phyloP scores from a whole-genome alignment of 1,140 invertebrate species.

The Brachionus sp. region DNA sequence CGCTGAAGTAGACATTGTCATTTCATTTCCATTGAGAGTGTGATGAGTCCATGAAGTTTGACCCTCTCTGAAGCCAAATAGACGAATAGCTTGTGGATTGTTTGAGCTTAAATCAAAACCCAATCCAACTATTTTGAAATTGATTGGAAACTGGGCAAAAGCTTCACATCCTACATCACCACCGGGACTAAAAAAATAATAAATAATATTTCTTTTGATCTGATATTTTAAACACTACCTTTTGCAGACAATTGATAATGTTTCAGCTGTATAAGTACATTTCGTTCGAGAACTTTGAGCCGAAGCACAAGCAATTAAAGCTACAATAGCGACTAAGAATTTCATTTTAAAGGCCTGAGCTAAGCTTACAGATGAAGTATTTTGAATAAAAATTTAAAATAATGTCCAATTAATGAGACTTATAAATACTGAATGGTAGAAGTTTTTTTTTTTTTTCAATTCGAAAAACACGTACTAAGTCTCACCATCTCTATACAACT shows the following conservation, averaged over 20 bases:
- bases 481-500: not conserved
- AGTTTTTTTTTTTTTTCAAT: not conserved
- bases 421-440: not conserved
- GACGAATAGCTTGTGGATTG: not conserved
- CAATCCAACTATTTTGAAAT: constrained; percentile 40
- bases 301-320: constrained; percentile 31
- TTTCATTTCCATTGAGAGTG: not conserved
- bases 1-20: not conserved
- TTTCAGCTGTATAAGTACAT: constrained; percentile 39
- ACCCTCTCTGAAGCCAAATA: not conserved
- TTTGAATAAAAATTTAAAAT: not conserved
- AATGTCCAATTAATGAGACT: not conserved
- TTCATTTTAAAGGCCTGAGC: constrained; percentile 32
- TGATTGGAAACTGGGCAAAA: not conserved
- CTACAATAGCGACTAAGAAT: constrained; percentile 38
- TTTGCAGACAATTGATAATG: constrained; percentile 3
- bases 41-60: constrained; percentile 14
- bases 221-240: not conserved
- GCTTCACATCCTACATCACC: constrained; percentile 29
- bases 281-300: constrained; percentile 23
- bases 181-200: not conserved
- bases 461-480: not conserved
- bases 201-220: not conserved
- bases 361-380: not conserved
- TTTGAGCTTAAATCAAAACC: not conserved